Base-by-base conservation (phyloP, 1,140 invertebrate genomes). In the Saxidomus purpurata region DNA sequence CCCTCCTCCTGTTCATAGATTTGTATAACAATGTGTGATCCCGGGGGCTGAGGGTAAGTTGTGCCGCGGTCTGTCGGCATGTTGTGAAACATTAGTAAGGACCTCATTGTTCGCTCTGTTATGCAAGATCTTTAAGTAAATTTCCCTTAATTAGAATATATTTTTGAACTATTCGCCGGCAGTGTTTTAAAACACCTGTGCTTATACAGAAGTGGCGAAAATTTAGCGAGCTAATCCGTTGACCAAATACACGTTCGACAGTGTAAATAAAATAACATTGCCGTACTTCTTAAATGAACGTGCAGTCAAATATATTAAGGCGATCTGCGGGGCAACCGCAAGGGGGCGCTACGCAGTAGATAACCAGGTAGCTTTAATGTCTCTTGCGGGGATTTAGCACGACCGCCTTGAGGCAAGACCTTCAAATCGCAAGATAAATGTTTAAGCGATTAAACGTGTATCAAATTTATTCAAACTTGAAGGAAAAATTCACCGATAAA, bases 171-270 rank as follows among this genome's bases (percentile, higher is more conserved):
- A n/a, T 63, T 63, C 59, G 19, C 59, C 19, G 31, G 9, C 4
- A 71, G n/a, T 52, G 47, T n/a, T 6, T 79, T 55, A 88, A 80
- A 88, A 88, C 86, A 88, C 86, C 86, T 88, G 86, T 88, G 86
- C 19, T 43, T 55, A 79, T 59, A 85, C 67, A 52, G 67, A 74
- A 85, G 31, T 74, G 40, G 28, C 31, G 63, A 55, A 84, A 49
- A 74, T 67, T 85, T 85, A 59, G n/a, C 63, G 28, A 36, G 11
- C 19, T 88, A 88, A 88, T 88, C 86, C 86, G 6, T 38, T 67
- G 59, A 79, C 76, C 71, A 88, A 88, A 88, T 52, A 88, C 19
- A 34, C 59, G 40, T 79, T 52, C 61, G 61, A 38, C 61, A 88
- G 76, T 67, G 52, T 71, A 80, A 88, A 88, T 71, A 88, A 43